Conservation (phyloP, 2,888 invertebrate species). For the Plagiodera versicolora region DNA sequence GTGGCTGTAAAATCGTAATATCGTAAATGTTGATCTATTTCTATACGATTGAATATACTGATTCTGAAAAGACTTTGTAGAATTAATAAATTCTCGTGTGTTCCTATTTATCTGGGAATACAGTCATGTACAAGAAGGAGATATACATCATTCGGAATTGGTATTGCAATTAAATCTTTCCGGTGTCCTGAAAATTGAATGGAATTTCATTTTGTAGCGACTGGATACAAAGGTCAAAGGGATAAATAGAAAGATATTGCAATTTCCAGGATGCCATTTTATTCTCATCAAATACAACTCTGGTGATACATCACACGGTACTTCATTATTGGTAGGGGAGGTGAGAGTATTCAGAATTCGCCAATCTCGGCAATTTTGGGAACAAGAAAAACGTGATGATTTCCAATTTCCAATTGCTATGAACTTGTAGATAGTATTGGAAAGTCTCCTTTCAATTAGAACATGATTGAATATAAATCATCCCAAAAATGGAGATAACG, state of each 20-base stretch:
- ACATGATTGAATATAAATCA: too few species aligned
- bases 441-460: too few species aligned
- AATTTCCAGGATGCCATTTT: neutral
- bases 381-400: too few species aligned
- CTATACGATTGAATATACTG: neutral
- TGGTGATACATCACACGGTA: too few species aligned
- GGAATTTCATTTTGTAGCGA: neutral
- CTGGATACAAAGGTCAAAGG: neutral
- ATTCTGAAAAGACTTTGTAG: neutral
- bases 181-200: neutral
- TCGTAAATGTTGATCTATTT: too few species aligned
- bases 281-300: neutral
- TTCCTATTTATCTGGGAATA: neutral
- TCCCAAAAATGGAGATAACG: too few species aligned
- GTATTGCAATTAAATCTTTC: neutral
- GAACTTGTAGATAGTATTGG: too few species aligned
- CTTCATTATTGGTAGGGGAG: too few species aligned
- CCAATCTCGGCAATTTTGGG: too few species aligned
- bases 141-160: neutral
- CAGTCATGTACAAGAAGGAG: neutral
- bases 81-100: neutral
- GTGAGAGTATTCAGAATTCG: too few species aligned
- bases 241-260: neutral
- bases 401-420: too few species aligned
- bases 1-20: too few species aligned